A percentile compares a stretch with the other conserved stretches of the same genome.
Conservation (phyloP, 35 echinoderm and acorn worm species). For the Ophiothrix spiculata region DNA sequence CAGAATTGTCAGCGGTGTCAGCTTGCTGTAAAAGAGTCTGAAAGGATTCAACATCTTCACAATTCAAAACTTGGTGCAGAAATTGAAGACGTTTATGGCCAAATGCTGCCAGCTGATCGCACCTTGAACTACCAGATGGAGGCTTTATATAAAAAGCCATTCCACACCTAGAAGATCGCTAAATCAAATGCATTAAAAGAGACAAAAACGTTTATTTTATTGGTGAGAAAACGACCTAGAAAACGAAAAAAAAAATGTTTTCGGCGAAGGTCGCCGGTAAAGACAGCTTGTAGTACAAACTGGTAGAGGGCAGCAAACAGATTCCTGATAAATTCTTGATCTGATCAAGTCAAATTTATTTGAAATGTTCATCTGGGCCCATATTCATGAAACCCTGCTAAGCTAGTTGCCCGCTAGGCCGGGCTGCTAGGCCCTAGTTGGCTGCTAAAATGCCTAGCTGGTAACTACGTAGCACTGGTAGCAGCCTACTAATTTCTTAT, state of each 20-base stretch:
- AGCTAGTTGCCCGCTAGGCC: no score
- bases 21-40: slow-evolving; percentile 32
- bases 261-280: not conserved
- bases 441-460: no score
- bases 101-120: slow-evolving; percentile 11
- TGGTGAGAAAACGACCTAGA: not conserved
- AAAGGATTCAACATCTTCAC: slow-evolving; percentile 29
- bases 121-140: slow-evolving; percentile 6
- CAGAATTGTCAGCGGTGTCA: slow-evolving; percentile 50
- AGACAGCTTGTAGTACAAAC: not conserved
- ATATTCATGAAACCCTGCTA: no score
- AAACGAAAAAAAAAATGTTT: not conserved
- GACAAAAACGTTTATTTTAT: not conserved
- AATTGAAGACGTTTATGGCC: slow-evolving; percentile 39
- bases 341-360: no score
- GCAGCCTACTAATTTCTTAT: no score
- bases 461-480: no score
- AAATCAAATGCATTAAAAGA: not conserved
- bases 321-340: no score
- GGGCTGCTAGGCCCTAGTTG: no score
- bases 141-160: slow-evolving; percentile 67
- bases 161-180: not conserved
- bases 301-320: not conserved
- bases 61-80: slow-evolving; percentile 16
- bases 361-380: no score